phyloP scores from a whole-genome alignment of 2,113 vertebrate species.

The Rafetus swinhoei region DNA sequence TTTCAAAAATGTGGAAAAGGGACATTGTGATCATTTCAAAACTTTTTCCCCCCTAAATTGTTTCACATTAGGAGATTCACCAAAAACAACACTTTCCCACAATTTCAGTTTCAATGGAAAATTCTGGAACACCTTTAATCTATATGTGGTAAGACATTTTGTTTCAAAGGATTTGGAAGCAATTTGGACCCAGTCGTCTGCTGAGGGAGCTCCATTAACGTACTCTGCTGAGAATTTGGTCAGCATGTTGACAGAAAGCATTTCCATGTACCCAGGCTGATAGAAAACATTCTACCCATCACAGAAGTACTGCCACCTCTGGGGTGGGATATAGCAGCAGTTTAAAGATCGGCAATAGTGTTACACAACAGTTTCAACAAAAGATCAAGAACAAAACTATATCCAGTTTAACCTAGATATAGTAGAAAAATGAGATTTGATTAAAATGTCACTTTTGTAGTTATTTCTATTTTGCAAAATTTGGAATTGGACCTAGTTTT shows the following conservation, averaged over 20 bases:
- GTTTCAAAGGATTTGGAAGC: neutral
- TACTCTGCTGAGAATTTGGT: neutral
- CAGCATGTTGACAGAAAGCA: accelerated
- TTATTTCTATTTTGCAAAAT: neutral
- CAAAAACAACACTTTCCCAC: slow-evolving; percentile 53
- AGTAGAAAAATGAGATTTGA: neutral
- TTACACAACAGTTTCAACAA: slow-evolving; percentile 27
- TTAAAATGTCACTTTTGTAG: neutral
- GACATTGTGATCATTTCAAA: neutral
- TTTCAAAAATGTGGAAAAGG: neutral
- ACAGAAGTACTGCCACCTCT: neutral
- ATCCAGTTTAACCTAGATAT: slow-evolving; percentile 20
- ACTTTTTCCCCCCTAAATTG: neutral
- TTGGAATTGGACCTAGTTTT: neutral
- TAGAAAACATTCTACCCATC: neutral
- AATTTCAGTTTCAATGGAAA: slow-evolving; percentile 67
- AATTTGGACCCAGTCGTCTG: neutral
- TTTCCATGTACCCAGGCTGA: neutral
- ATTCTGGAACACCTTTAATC: slow-evolving; percentile 17
- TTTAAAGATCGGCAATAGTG: neutral
- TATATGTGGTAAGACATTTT: neutral
- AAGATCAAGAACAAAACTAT: neutral
- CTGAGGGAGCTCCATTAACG: neutral
- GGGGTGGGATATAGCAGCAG: neutral
- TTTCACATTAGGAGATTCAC: slow-evolving; percentile 16